Conservation (phyloP, 2,113 vertebrate genomes). For the Sorex araneus region DNA sequence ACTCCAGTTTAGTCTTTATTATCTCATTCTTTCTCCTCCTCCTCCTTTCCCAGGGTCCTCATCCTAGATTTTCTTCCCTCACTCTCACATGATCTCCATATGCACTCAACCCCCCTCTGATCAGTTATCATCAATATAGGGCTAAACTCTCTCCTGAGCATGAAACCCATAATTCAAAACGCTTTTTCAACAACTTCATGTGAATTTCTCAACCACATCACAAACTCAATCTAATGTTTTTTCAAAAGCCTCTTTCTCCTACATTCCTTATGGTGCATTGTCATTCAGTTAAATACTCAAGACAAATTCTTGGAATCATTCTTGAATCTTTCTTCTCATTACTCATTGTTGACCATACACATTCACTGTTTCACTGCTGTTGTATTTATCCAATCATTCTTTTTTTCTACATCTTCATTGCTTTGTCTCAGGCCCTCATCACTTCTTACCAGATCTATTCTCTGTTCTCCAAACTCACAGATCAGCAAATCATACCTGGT, state of each 20-base stretch:
- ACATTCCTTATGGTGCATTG: not conserved
- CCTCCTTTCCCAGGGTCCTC: not conserved
- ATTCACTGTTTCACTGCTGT: not conserved
- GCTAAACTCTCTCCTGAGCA: not conserved
- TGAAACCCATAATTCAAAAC: not conserved
- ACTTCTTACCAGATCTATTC: not conserved
- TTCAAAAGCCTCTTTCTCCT: not conserved
- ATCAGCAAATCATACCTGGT: not conserved
- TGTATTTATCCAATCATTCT: not conserved
- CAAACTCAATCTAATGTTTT: not conserved
- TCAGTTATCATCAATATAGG: not conserved
- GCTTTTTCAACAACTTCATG: conserved; percentile 16
- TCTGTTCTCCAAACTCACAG: not conserved
- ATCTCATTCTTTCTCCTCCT: not conserved
- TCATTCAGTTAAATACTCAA: not conserved
- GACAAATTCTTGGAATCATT: not conserved
- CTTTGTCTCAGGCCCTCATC: not conserved
- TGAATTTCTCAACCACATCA: not conserved
- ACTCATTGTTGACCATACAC: not conserved
- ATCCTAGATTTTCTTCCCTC: not conserved
- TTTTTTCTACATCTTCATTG: not conserved
- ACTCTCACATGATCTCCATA: not conserved
- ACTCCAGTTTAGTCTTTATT: not conserved
- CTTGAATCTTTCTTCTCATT: not conserved
- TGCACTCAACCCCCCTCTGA: not conserved